phyloP scores from a whole-genome alignment of 2,888 invertebrate species.

The Nesidiocoris tenuis region DNA sequence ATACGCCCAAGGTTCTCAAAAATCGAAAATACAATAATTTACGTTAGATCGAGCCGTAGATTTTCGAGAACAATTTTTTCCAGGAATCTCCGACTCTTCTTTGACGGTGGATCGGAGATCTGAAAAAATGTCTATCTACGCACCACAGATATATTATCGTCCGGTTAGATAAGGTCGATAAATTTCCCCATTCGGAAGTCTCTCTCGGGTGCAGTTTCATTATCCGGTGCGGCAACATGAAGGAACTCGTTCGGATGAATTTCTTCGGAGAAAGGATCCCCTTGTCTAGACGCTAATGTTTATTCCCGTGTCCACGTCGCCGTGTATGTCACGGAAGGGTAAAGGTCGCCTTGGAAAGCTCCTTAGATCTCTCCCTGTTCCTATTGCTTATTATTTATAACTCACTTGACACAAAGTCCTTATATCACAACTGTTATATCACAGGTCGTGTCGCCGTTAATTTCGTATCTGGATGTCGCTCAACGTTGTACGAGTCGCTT shows the following conservation, averaged over 20 bases:
- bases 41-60: no score
- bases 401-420: not conserved
- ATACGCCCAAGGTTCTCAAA: no score
- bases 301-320: no score
- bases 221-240: not conserved
- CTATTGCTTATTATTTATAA: not conserved
- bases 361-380: not conserved
- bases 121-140: no score
- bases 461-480: not conserved
- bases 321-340: not conserved
- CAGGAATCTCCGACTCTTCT: no score
- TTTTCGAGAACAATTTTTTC: no score
- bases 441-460: not conserved
- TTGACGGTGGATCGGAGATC: no score
- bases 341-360: not conserved
- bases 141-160: no score
- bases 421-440: not conserved
- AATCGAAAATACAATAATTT: no score
- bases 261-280: not conserved
- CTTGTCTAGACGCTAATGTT: not conserved
- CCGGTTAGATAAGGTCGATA: not conserved
- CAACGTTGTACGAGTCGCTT: not conserved
- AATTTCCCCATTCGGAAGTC: not conserved
- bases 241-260: not conserved
- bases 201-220: not conserved